Conservation (phyloP, 2,113 vertebrate genomes). For the Meles meles region DNA sequence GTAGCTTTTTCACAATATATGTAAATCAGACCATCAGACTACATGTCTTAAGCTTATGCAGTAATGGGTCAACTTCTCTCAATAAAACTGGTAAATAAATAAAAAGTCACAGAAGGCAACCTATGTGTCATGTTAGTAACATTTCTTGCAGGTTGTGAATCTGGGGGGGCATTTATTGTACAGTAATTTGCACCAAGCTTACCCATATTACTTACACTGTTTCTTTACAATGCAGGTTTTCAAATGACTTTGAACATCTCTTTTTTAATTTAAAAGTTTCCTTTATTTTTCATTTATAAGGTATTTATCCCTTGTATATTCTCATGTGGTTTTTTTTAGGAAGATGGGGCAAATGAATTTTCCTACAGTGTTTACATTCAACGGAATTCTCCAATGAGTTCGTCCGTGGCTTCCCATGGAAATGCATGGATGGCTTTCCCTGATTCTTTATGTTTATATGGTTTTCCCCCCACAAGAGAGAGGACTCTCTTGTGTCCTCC, state of each 20-base stretch:
- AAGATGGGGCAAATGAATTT: background rate
- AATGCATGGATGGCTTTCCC: background rate
- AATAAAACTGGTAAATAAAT: background rate
- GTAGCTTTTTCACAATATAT: background rate
- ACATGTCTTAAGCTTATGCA: background rate
- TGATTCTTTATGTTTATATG: background rate
- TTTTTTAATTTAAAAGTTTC: background rate
- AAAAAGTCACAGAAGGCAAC: background rate
- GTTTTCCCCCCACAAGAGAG: background rate
- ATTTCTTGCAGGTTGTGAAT: background rate
- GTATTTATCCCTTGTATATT: background rate
- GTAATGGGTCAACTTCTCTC: background rate
- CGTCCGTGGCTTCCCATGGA: background rate
- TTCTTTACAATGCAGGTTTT: background rate
- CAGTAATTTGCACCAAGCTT: background rate
- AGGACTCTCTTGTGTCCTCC: conserved; percentile 22
- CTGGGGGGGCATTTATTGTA: background rate
- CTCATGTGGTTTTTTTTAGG: background rate
- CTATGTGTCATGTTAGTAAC: background rate
- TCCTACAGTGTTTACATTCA: background rate
- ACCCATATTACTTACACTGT: background rate
- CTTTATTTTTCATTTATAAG: background rate
- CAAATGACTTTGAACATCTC: background rate
- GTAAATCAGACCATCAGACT: background rate
- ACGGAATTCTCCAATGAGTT: background rate